Base-by-base conservation (phyloP, 2,113 vertebrate species). In the Castor canadensis region DNA sequence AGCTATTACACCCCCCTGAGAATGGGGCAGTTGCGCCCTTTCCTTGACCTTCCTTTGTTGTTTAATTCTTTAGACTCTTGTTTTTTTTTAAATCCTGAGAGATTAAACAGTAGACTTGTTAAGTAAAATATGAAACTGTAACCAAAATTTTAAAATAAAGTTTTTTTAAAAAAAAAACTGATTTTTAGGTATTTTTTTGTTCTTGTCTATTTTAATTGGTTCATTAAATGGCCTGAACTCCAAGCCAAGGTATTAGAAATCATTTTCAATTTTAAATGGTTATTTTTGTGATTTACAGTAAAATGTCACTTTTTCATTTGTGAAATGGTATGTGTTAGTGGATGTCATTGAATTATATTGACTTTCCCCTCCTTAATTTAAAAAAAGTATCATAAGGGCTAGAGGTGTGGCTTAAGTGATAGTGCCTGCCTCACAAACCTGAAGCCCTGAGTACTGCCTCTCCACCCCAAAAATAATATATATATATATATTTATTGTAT, bases 131-230 rank as follows among this genome's bases (percentile, higher is more conserved):
- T 96, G 97, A 97, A 96, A 97, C 89, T 98, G 97, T 98, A 97
- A 98, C 89, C 94, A 97, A 97, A 97, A 97, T 97, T 98, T 98
- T 96, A 98, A 98, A 98, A 98, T 98, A 98, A 98, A 98, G 97
- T 88, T 97, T 97, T 97, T 97, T 97, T 85, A 40, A 94, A 95
- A 91, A 95, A 92, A 85, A 93, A 91, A 10, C 92, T 94, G 97
- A 97, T 96, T 97, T 97, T 97, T 98, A 98, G 96, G 79, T 96
- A 98, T 96, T 97, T 97, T 96, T 96, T 96, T 98, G 97, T 98
- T 98, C 95, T 98, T 98, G 97, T 98, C 97, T 98, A 98, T 97
- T 96, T 97, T 58, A 96, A 90, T 97, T 98, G 97, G 95, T 97
- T 97, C 91, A 87, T 81, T 82, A 84, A 93, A 87, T 79, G 88